Base-by-base conservation (phyloP, 2,888 invertebrate genomes). In the Melieria picta region DNA sequence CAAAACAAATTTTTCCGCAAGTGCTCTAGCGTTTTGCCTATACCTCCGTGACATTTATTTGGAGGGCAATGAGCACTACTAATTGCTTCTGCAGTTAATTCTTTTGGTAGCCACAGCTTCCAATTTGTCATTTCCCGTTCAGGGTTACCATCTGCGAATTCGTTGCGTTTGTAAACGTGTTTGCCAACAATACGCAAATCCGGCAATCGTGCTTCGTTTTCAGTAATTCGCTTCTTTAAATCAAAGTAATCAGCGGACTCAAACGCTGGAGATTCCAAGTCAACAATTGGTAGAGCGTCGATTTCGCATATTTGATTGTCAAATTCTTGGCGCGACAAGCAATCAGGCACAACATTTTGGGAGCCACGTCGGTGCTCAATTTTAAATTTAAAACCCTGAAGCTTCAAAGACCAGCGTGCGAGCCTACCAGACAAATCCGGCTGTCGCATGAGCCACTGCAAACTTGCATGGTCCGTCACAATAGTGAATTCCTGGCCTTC, bases 361-460 rank as follows among this genome's bases (percentile, higher is more conserved):
- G 58, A 57, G 10, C 65, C 64, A 10, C 58, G 57, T 16, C 70
- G 3, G 42, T 65, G 65, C 11, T 65, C 47, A 16, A 62, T 62
- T 43, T 60, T 62, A 43, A 62, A 69, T 4, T 46, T 30, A 55
- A 55, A 62, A 3, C 62, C 61, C n/a, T 69, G 69, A 5, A 62
- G 16, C 30, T 69, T 69, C 16, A 69, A 30, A 3, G 63, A 56
- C 70, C 65, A n/a, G n/a, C n/a, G n/a, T n/a, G n/a, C n/a, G n/a
- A n/a, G n/a, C n/a, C n/a, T n/a, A n/a, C n/a, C n/a, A 70, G 5
- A 70, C 4, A 72, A 10, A 9, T 74, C 72, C 9, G 68, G 56
- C 45, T 73, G 70, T 9, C 45, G 57, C 70, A 67, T 65, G 7
- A 64, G 57, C 66, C 56, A 66, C 50, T 67, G 47, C n/a, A 67